Evolutionary conservation across 2,797 vertebrate genomes (phyloP).

Genomic region (Numenius phaeopus): DNA sequence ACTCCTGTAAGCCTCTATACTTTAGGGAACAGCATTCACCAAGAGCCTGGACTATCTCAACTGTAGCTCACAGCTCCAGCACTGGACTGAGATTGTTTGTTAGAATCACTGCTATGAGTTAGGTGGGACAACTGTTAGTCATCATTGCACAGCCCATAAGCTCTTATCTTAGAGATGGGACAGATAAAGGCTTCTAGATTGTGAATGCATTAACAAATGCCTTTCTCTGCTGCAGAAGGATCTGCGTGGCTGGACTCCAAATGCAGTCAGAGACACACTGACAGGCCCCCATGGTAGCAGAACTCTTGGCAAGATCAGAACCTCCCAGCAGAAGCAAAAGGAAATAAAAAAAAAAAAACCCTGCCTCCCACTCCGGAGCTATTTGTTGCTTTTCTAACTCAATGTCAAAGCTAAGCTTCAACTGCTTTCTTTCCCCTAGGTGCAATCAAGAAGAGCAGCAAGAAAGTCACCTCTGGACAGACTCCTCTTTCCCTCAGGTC

Average conservation of each 20-base stretch:
- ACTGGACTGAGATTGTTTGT: background rate
- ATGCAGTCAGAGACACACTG: background rate
- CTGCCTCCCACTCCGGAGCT: background rate
- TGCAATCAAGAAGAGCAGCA: background rate
- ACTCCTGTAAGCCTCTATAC: background rate
- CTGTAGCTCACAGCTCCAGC: background rate
- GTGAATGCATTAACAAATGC: background rate
- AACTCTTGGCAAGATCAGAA: background rate
- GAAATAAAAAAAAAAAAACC: background rate
- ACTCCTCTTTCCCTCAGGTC: background rate
- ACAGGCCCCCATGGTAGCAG: background rate
- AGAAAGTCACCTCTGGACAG: background rate
- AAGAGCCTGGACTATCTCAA: background rate
- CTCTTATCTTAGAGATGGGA: background rate
- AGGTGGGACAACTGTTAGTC: background rate
- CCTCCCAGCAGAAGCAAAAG: background rate
- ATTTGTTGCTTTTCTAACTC: background rate
- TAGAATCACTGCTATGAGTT: background rate
- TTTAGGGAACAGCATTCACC: background rate
- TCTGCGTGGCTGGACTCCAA: accelerated
- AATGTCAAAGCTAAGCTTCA: background rate
- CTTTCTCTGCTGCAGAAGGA: background rate
- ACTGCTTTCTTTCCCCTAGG: background rate
- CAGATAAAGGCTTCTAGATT: background rate
- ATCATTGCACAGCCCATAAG: background rate